phyloP scores from a whole-genome alignment of 2,113 vertebrate species.

The Dasyurus viverrinus region DNA sequence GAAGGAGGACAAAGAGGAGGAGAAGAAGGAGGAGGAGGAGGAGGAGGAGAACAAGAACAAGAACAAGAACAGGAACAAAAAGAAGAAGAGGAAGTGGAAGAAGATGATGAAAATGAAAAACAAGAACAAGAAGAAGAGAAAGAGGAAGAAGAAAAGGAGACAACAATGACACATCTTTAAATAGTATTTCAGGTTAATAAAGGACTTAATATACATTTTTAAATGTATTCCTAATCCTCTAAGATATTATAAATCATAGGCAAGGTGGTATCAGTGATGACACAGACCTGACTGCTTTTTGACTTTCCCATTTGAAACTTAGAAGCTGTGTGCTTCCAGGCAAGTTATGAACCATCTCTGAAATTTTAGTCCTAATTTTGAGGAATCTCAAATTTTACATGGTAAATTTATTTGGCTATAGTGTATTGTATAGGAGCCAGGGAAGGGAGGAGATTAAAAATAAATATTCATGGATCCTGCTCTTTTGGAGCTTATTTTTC shows the following conservation, averaged over 20 bases:
- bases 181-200: too few relatives aligned
- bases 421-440: neutral
- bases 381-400: neutral
- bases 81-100: too few relatives aligned
- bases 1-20: too few relatives aligned
- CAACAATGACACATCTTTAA: too few relatives aligned
- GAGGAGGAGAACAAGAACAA: too few relatives aligned
- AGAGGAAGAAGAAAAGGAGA: too few relatives aligned
- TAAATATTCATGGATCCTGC: neutral
- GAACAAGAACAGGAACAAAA: too few relatives aligned
- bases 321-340: neutral
- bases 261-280: neutral
- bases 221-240: too few relatives aligned
- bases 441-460: neutral
- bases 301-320: neutral
- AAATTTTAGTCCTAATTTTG: neutral
- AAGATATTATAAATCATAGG: neutral
- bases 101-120: too few relatives aligned
- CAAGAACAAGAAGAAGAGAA: too few relatives aligned
- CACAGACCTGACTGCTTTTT: neutral
- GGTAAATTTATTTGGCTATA: neutral
- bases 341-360: neutral
- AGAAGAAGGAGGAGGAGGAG: too few relatives aligned
- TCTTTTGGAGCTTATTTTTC: neutral
- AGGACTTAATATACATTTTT: too few relatives aligned